Base-by-base conservation (phyloP, 1,140 invertebrate species). In the Colletes latitarsis region DNA sequence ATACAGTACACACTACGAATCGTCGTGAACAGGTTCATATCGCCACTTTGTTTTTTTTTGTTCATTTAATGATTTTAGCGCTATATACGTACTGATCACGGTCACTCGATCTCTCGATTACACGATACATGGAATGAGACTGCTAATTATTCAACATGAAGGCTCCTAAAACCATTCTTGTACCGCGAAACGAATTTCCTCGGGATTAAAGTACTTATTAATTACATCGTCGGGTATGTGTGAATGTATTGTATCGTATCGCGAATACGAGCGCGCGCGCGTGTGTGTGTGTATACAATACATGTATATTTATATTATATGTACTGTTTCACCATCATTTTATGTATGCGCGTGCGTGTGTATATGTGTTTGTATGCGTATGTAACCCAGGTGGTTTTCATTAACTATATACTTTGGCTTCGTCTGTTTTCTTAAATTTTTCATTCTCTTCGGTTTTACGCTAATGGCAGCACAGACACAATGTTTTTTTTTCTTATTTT, bases 391-490 rank as follows among this genome's bases (percentile, higher is more conserved):
- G 72, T 78, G 66, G 84, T 69, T 63, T 72, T 81, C 72, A 30
- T 87, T 90, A 86, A 74, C 64, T 83, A 83, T 84, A 77, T 84
- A 87, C 66, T 88, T 88, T 84, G 78, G 84, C 79, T 88, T 86
- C 53, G 64, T 73, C 76, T 74, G 74, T 77, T n/a, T 69, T 62
- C 19, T 63, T 64, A 62, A 64, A 76, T 77, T 70, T 55, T 60
- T 68, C 43, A 60, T 9, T 53, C 30, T 19, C 49, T 82, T 30
- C 49, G 41, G 46, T 46, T 81, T 84, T 86, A 91, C 77, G 81
- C 86, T 92, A 91, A 91, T 89, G 89, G 88, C 90, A 92, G 90
- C 83, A 91, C 89, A 84, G 83, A 84, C 90, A 90, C 80, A 92
- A 79, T 84, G 88, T 88, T 82, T 52, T 86, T 78, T n/a, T 17